A percentile compares a stretch with the other conserved stretches of the same genome.
These are phyloP conservation scores for Lepidocolaptes lacrymiger DNA, from an alignment of 2,797 vertebrate species.

Conservation along the genomic window DNA sequence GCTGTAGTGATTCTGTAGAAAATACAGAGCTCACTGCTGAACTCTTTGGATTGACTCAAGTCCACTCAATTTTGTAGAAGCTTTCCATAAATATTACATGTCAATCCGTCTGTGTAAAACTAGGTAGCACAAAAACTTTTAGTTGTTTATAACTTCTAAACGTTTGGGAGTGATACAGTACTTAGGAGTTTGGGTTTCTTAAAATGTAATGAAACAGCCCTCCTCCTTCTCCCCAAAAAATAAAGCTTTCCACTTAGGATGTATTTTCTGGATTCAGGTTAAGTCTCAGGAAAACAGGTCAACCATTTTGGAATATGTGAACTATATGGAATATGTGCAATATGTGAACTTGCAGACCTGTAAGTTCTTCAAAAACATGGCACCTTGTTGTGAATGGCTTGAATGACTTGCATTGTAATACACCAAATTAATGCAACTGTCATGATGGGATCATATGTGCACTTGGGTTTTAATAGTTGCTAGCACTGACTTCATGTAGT, in stretches of 20 bases:
- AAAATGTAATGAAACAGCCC: background rate
- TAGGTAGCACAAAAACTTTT: background rate
- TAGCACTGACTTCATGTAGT: background rate
- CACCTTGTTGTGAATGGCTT: rapidly evolving
- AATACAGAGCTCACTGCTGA: background rate
- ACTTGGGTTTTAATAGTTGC: background rate
- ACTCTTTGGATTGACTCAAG: background rate
- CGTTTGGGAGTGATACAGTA: background rate
- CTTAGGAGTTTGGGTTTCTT: background rate
- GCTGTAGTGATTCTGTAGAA: background rate
- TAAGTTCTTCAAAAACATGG: background rate
- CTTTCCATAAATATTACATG: background rate
- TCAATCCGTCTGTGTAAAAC: background rate
- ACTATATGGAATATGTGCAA: too few relatives aligned
- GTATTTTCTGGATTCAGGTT: background rate
- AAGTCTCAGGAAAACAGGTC: background rate
- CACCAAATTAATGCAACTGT: background rate
- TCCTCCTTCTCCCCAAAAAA: background rate
- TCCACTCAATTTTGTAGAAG: background rate
- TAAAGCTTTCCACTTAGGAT: background rate
- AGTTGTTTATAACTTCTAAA: background rate
- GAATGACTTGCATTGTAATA: background rate
- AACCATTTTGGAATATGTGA: background rate
- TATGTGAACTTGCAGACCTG: background rate
- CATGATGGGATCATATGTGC: background rate